Evolutionary conservation across 2,888 invertebrate genomes (phyloP).

Genomic region (Tromatobia lineatoria): DNA sequence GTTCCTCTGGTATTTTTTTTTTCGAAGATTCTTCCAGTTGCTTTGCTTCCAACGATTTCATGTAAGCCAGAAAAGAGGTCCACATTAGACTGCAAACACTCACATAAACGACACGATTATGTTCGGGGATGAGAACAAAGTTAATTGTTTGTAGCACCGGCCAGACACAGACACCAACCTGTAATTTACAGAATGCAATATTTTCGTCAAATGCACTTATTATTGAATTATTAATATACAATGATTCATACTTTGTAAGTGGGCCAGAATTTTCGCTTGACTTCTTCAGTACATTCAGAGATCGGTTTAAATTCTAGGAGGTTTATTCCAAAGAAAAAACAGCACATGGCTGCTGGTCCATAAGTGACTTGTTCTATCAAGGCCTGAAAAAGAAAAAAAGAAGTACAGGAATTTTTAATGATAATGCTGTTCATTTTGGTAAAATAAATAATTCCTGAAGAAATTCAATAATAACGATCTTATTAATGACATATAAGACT

Average conservation of each 20-base stretch:
- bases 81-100: slow-evolving; percentile 91
- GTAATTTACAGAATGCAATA: slow-evolving; percentile 42
- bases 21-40: slow-evolving; percentile 62
- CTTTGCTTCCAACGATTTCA: slow-evolving; percentile 88
- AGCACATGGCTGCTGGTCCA: slow-evolving; percentile 91
- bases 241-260: slow-evolving; percentile 89
- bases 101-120: slow-evolving; percentile 91
- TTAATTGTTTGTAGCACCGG: slow-evolving; percentile 91
- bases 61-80: slow-evolving; percentile 92
- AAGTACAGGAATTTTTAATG: neutral
- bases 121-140: slow-evolving; percentile 90
- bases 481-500: no score
- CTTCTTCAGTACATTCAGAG: slow-evolving; percentile 89
- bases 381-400: slow-evolving; percentile 86
- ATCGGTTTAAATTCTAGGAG: slow-evolving; percentile 90
- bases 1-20: slow-evolving; percentile 30
- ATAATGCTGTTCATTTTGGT: neutral
- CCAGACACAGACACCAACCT: slow-evolving; percentile 91
- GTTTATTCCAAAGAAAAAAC: slow-evolving; percentile 92
- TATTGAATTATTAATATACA: neutral
- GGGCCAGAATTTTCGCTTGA: slow-evolving; percentile 90
- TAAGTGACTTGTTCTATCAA: slow-evolving; percentile 91
- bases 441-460: neutral
- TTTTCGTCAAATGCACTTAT: neutral
- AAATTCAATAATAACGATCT: neutral